Percentiles rank a stretch among this genome's conserved stretches.
Evolutionary conservation across 2,797 vertebrate species (phyloP).

Genomic region (Eidolon dupreanum): DNA sequence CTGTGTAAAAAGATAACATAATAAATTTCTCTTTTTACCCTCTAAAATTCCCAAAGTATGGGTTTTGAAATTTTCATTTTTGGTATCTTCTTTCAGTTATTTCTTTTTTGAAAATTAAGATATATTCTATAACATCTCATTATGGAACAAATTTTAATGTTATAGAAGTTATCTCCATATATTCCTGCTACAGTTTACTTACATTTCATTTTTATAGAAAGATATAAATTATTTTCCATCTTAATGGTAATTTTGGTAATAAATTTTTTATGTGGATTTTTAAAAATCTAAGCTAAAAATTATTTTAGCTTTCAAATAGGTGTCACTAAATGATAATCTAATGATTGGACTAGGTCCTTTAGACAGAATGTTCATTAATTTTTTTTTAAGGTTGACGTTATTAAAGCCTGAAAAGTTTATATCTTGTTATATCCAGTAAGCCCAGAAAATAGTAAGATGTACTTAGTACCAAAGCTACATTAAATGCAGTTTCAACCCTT

Average conservation of each 20-base stretch:
- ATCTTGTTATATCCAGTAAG: not conserved
- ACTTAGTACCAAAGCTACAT: not conserved
- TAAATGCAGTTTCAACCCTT: not conserved
- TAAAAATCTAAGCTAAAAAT: not conserved
- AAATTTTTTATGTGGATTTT: conserved; percentile 25
- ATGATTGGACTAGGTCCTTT: not conserved
- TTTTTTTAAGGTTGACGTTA: not conserved
- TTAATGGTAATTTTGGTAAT: not conserved
- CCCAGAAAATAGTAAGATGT: not conserved
- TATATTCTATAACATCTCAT: not conserved
- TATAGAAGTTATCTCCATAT: not conserved
- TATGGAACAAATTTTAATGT: not conserved
- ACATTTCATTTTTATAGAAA: not conserved
- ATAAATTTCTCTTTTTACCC: not conserved
- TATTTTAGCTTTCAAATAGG: not conserved
- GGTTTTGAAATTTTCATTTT: conserved; percentile 26
- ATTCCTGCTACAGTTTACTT: not conserved
- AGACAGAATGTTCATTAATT: not conserved
- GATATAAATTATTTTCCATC: not conserved
- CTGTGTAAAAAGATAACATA: not conserved
- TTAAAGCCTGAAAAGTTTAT: conserved; percentile 18
- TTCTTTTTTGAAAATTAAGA: conserved; percentile 10
- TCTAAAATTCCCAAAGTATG: not conserved
- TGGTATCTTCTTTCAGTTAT: not conserved
- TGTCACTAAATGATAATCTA: not conserved